Conservation (phyloP, 2,888 invertebrate species). For the Dynastes maya region DNA sequence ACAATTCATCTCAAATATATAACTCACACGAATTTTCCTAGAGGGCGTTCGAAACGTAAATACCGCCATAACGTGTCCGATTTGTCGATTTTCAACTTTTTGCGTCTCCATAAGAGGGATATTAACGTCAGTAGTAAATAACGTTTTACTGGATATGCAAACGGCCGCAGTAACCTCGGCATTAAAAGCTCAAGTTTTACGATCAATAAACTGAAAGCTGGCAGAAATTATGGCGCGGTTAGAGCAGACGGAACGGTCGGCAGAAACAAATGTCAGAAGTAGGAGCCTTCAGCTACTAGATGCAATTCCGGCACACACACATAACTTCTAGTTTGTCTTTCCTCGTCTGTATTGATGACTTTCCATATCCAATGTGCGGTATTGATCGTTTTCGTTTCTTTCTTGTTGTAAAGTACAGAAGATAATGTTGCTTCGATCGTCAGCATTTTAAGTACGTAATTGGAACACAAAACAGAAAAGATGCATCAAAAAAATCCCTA, state of each 20-base stretch:
- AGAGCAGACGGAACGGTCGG: background rate
- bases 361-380: no score
- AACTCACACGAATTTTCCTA: conserved; percentile 13
- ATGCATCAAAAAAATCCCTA: no score
- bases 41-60: conserved; percentile 16
- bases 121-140: conserved; percentile 42
- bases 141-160: conserved; percentile 45
- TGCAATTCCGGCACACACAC: background rate
- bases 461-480: no score
- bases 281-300: background rate
- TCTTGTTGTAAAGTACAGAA: no score
- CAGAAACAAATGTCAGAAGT: conserved; percentile 9
- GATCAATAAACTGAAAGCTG: conserved; percentile 44
- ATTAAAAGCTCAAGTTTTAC: conserved; percentile 46
- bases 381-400: no score
- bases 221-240: conserved; percentile 40
- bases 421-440: no score
- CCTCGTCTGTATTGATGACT: no score
- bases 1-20: background rate
- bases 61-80: conserved; percentile 12
- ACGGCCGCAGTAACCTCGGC: conserved; percentile 39
- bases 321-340: background rate
- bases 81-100: conserved; percentile 28
- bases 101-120: conserved; percentile 22
- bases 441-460: no score